These are phyloP conservation scores for Novumbra hubbsi DNA, from an alignment of 2,797 vertebrate genomes.

Conservation along the genomic window DNA sequence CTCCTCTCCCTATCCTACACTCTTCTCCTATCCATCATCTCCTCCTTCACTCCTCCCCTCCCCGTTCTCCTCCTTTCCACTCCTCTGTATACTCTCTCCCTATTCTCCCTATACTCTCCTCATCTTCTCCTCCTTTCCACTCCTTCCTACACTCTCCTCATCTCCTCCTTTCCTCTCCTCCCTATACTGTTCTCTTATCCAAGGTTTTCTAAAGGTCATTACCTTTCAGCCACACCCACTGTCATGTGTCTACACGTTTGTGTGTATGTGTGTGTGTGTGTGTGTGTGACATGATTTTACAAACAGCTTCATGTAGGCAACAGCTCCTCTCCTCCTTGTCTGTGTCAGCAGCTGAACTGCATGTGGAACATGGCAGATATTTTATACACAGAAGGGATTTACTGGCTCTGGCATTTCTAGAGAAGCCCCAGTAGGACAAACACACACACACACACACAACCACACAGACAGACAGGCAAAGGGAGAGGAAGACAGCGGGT, in stretches of 20 bases:
- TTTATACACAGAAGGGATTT: conserved; percentile 55
- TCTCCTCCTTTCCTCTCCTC: conserved; percentile 21
- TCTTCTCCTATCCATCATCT: not conserved
- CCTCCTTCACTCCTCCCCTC: too few species aligned
- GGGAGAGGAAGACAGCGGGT: conserved; percentile 37
- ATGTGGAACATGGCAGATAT: conserved; percentile 54
- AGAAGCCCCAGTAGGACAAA: conserved; percentile 49
- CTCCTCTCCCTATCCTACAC: too few species aligned
- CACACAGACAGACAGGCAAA: conserved; percentile 7
- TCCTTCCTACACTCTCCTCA: conserved; percentile 7
- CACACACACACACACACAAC: not conserved
- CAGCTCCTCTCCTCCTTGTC: not conserved
- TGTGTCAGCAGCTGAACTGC: conserved; percentile 11
- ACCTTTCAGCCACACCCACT: conserved; percentile 21
- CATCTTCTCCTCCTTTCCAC: too few species aligned
- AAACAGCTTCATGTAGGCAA: conserved; percentile 21
- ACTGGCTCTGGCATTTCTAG: conserved; percentile 63
- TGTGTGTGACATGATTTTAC: not conserved
- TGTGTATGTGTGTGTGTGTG: not conserved
- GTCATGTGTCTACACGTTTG: not conserved
- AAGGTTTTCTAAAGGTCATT: conserved; percentile 28
- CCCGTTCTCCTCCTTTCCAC: too few species aligned
- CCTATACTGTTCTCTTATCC: not conserved
- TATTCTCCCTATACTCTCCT: too few species aligned
- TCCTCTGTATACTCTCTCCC: too few species aligned